phyloP scores from a whole-genome alignment of 2,797 vertebrate genomes.

The Astyanax mexicanus region DNA sequence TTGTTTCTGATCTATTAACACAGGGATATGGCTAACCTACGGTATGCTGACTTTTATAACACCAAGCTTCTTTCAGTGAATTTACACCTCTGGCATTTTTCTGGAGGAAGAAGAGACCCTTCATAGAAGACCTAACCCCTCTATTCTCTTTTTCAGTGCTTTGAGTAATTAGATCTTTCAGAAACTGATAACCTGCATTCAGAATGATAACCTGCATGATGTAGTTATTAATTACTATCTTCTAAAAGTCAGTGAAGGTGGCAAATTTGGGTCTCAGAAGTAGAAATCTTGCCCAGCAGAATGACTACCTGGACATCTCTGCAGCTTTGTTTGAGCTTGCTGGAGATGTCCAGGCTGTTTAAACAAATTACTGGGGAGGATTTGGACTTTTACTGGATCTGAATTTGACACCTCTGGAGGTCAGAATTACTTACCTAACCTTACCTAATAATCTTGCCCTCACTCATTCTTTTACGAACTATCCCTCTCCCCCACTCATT shows the following conservation, averaged over 20 bases:
- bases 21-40: conserved; percentile 3
- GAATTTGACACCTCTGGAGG: too few relatives aligned
- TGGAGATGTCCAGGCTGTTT: background rate
- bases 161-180: background rate
- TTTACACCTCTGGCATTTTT: background rate
- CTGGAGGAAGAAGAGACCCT: background rate
- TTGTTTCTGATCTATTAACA: conserved; percentile 30
- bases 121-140: conserved; percentile 12
- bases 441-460: too few relatives aligned
- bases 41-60: conserved; percentile 26
- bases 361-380: background rate
- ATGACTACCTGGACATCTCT: too few relatives aligned
- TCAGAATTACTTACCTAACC: conserved; percentile 16
- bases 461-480: conserved; percentile 42
- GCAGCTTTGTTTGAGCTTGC: too few relatives aligned
- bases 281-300: too few relatives aligned
- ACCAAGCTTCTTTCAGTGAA: background rate
- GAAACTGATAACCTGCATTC: conserved; percentile 24
- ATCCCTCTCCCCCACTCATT: background rate
- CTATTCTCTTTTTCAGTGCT: background rate
- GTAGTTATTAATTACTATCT: background rate
- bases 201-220: conserved; percentile 35
- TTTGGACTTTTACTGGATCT: too few relatives aligned
- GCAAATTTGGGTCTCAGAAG: too few relatives aligned
- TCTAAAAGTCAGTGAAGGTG: background rate